These are phyloP conservation scores for Drosophila neonasuta DNA, from an alignment of 2,888 invertebrate species.

Conservation along the genomic window DNA sequence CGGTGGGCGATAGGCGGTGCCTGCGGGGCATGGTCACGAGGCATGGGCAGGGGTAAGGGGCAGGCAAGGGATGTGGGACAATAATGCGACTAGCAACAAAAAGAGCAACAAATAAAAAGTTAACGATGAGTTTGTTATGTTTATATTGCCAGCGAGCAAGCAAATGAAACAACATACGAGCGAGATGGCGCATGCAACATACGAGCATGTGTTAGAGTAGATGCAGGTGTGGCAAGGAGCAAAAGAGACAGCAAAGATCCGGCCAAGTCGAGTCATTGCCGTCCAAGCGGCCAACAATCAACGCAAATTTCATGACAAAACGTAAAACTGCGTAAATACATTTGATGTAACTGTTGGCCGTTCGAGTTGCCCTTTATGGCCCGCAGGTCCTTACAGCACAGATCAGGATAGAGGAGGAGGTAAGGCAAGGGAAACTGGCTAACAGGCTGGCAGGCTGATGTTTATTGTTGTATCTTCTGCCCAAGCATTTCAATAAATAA, in stretches of 20 bases:
- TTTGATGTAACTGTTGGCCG: slow-evolving; percentile 62
- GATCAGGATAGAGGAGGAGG: not conserved
- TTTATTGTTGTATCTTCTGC: slow-evolving; percentile 48
- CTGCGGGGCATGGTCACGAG: slow-evolving; percentile 16
- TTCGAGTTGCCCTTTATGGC: slow-evolving; percentile 56
- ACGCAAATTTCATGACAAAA: slow-evolving; percentile 75
- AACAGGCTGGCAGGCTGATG: slow-evolving; percentile 27
- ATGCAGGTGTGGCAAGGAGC: slow-evolving; percentile 3
- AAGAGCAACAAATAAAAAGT: slow-evolving; percentile 78
- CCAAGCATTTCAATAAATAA: slow-evolving; percentile 67
- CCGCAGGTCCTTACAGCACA: slow-evolving; percentile 38
- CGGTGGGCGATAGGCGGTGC: slow-evolving; percentile 53
- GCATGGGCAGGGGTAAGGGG: not conserved
- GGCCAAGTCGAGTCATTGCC: slow-evolving; percentile 25
- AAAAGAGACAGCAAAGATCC: slow-evolving; percentile 19
- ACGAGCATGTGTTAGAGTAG: not conserved
- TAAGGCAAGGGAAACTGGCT: not conserved
- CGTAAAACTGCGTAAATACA: slow-evolving; percentile 78
- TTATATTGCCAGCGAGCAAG: slow-evolving; percentile 67
- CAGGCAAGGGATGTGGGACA: slow-evolving; percentile 42
- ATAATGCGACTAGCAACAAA: slow-evolving; percentile 67
- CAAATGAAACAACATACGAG: slow-evolving; percentile 72
- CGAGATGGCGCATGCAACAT: slow-evolving; percentile 4
- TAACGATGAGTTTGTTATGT: slow-evolving; percentile 79
- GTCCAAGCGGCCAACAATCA: slow-evolving; percentile 62